Conservation (phyloP, 1,140 invertebrate species). For the Apis cerana region DNA sequence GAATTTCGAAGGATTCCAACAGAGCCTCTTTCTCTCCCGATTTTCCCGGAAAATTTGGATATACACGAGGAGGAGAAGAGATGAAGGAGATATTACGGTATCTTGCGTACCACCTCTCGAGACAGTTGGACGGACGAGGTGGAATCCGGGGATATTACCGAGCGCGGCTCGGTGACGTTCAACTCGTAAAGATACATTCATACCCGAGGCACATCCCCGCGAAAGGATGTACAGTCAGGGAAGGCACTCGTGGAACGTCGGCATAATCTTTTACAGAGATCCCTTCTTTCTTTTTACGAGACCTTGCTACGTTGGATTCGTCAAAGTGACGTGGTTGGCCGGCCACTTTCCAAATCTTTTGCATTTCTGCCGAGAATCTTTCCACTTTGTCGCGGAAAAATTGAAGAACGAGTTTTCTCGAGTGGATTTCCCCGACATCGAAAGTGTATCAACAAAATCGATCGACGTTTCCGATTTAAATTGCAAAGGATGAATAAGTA, state of each 20-base stretch:
- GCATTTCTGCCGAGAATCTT: neutral
- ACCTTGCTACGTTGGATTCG: conserved; percentile 48
- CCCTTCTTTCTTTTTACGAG: conserved; percentile 47
- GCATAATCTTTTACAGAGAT: conserved; percentile 61
- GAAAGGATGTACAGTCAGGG: conserved; percentile 38
- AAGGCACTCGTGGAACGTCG: conserved; percentile 47
- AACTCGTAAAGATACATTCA: conserved; percentile 64
- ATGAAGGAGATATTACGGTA: conserved; percentile 16
- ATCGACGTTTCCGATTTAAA: too few species aligned
- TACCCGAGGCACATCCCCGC: conserved; percentile 47
- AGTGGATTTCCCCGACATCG: too few species aligned
- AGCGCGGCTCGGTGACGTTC: conserved; percentile 32
- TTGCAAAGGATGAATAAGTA: too few species aligned
- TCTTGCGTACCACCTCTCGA: conserved; percentile 23
- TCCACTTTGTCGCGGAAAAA: too few species aligned
- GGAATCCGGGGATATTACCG: conserved; percentile 47
- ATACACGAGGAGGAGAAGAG: neutral
- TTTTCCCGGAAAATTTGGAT: conserved; percentile 38
- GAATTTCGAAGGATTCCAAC: neutral
- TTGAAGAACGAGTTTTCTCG: too few species aligned
- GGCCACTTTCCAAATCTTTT: conserved; percentile 24
- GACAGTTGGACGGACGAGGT: conserved; percentile 40
- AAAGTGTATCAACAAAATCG: too few species aligned
- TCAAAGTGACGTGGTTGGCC: conserved; percentile 11
- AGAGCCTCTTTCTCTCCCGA: neutral